Evolutionary conservation across 2,888 invertebrate species (phyloP).

Genomic region (Ellobium chinense): DNA sequence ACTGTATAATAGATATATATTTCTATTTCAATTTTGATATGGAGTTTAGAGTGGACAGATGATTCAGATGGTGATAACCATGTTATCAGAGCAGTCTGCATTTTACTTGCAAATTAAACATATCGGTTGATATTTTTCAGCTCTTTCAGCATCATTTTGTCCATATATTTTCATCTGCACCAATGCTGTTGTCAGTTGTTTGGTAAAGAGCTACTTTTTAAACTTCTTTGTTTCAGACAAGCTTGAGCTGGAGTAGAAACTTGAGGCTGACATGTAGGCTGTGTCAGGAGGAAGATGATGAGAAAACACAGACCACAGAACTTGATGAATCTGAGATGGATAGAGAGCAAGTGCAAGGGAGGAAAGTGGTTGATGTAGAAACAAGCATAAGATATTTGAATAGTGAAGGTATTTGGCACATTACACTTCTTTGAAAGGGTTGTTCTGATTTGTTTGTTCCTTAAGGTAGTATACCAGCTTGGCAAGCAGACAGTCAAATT

Average conservation of each 20-base stretch:
- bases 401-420: slow-evolving; percentile 83
- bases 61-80: no score
- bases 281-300: background rate
- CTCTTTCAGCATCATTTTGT: background rate
- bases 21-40: no score
- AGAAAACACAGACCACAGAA: background rate
- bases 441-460: slow-evolving; percentile 13
- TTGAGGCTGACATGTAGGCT: background rate
- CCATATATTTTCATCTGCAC: no score
- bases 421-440: no score
- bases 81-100: no score
- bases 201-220: no score
- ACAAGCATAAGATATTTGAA: slow-evolving; percentile 90
- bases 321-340: background rate
- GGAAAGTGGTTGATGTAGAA: slow-evolving; percentile 81
- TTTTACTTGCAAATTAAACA: no score
- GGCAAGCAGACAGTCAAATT: no score
- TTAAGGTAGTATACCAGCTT: no score
- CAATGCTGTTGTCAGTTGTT: no score
- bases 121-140: background rate
- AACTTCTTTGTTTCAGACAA: background rate
- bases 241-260: background rate
- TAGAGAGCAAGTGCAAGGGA: slow-evolving; percentile 10
- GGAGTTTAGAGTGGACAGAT: no score
- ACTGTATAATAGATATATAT: no score